Evolutionary conservation across 1,140 invertebrate genomes (phyloP).

Genomic region (Diabrotica undecimpunctata): DNA sequence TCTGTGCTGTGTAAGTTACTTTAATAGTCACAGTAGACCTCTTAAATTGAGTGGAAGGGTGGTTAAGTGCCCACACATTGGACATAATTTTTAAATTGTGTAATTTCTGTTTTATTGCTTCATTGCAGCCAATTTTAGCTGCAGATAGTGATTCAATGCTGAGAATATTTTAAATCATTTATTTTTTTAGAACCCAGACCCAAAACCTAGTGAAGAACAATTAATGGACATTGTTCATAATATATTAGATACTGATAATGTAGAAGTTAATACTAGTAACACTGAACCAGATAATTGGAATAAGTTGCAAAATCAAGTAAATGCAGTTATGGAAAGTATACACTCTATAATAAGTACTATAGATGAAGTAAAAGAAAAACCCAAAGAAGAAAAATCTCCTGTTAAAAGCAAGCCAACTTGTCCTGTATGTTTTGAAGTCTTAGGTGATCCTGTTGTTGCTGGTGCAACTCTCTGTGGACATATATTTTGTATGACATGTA

Average conservation of each 20-base stretch:
- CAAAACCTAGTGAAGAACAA: neutral
- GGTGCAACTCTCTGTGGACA: constrained; percentile 31
- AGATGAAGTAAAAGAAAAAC: constrained; percentile 19
- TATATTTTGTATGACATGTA: constrained; percentile 27
- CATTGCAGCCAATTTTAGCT: too few species aligned
- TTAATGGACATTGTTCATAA: constrained; percentile 16
- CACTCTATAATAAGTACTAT: constrained; percentile 17
- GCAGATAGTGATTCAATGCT: too few species aligned
- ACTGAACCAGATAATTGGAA: constrained; percentile 23
- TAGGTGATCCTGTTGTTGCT: constrained; percentile 17
- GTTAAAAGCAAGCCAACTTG: constrained; percentile 21
- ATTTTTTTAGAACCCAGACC: neutral
- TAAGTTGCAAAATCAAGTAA: constrained; percentile 24
- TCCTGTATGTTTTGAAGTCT: constrained; percentile 28
- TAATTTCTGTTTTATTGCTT: too few species aligned
- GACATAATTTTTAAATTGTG: too few species aligned
- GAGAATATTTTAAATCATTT: neutral
- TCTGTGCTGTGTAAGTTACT: too few species aligned
- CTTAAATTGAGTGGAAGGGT: too few species aligned
- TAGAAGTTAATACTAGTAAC: constrained; percentile 13
- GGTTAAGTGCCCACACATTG: too few species aligned
- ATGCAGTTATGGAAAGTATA: constrained; percentile 27
- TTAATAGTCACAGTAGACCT: too few species aligned
- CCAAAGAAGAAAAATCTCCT: constrained; percentile 13
- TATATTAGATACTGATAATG: constrained; percentile 8